Base-by-base conservation (phyloP, 1,140 invertebrate species). In the Bathynomus jamesi region DNA sequence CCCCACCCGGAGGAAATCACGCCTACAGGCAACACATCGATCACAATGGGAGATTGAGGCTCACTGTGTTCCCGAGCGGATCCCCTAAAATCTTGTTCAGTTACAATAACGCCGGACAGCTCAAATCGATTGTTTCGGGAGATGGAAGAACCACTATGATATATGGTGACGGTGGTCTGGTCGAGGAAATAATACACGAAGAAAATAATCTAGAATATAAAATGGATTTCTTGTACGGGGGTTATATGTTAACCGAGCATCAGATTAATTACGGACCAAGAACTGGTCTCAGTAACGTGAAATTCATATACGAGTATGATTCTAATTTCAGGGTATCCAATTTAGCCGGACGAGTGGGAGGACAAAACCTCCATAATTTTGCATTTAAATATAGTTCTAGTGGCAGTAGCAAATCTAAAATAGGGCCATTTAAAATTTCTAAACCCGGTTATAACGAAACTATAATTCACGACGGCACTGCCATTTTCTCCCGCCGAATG, bases 301-400 rank as follows among this genome's bases (percentile, higher is more conserved):
- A 93, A 82, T 94, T 96, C 76, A 91, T 89, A 10, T 97, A 95
- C 76, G 90, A 93, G 75, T 97, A 97, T 80, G 95, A 97, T 80
- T 88, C 89, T 65, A 94, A 95, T 82, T 92, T 95, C 81, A 84
- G 94, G 78, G 83, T 93, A 89, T 79, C 78, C n/a, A 74, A 77
- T 32, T 79, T 79, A 25, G 78, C 79, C 27, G 78, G 92, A 0
- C 84, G 92, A 73, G 92, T 95, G 60, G 93, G 92, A 0, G 92
- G 92, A 0, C 91, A 94, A 80, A 92, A 88, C 24, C 81, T 95
- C 1, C 89, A 89, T 0, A 83, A 88, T 5, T 88, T 92, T 78
- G 85, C 86, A 46, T 86, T 92, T 71, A 87, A 88, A 21, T 97
- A 95, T 79, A 91, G 89, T 79, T 80, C 84, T 1, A 88, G 89